phyloP scores from a whole-genome alignment of 2,113 vertebrate genomes.

The Rhinogobius similis region DNA sequence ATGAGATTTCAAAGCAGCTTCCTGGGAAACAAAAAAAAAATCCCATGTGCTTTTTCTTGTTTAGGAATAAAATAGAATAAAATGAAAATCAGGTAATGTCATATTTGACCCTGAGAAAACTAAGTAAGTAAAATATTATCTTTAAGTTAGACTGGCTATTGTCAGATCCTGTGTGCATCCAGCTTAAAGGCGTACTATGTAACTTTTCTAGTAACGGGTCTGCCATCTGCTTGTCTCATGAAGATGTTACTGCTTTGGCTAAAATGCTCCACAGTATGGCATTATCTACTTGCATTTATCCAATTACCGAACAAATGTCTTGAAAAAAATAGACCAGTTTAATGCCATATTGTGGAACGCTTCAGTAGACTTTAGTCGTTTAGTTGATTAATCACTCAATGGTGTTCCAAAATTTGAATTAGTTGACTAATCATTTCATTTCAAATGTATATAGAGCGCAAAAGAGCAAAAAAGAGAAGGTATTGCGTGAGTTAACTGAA shows the following conservation, averaged over 20 bases:
- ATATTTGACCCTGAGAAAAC: constrained; percentile 64
- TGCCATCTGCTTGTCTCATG: background rate
- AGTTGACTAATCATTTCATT: no score
- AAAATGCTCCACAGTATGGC: background rate
- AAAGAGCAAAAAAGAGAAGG: no score
- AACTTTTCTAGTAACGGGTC: background rate
- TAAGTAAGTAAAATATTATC: constrained; percentile 32
- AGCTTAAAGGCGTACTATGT: constrained; percentile 14
- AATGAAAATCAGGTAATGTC: constrained; percentile 43
- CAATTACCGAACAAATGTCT: background rate
- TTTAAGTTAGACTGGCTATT: constrained; percentile 6
- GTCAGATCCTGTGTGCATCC: constrained; percentile 48
- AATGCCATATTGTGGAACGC: background rate
- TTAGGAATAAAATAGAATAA: constrained; percentile 9
- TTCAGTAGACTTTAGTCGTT: no score
- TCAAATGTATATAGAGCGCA: no score
- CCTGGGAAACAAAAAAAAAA: constrained; percentile 13
- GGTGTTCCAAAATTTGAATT: no score
- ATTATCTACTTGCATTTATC: background rate
- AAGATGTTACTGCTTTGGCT: background rate
- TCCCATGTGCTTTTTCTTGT: constrained; percentile 50
- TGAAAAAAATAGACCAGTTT: background rate
- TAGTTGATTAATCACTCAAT: no score
- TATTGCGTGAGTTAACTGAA: no score
- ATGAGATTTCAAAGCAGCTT: constrained; percentile 16